Percentiles rank a stretch among this genome's conserved stretches.
Evolutionary conservation across 2,888 invertebrate species (phyloP).

Genomic region (Hydraecia micacea): DNA sequence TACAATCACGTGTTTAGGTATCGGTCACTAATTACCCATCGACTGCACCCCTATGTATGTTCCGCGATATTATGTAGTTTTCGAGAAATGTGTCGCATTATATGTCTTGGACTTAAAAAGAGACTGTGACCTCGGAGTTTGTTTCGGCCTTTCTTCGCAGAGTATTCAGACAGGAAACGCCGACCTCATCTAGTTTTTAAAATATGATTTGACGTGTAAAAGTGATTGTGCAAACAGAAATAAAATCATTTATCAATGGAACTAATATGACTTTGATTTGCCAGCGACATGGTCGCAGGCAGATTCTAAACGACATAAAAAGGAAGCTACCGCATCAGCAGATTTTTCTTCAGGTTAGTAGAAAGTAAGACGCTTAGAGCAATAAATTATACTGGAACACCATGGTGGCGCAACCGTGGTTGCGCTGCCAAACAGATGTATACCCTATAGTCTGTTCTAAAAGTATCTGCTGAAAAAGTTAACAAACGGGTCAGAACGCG

Average conservation of each 20-base stretch:
- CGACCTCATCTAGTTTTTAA: too few species aligned
- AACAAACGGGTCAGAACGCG: background rate
- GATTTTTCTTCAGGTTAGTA: conserved; percentile 80
- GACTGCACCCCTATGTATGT: too few species aligned
- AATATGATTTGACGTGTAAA: too few species aligned
- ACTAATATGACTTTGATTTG: conserved; percentile 56
- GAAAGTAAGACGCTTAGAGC: background rate
- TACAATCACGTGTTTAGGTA: too few species aligned
- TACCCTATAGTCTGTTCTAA: background rate
- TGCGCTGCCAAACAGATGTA: background rate
- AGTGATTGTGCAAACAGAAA: background rate
- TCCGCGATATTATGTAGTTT: too few species aligned
- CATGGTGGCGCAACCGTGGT: background rate
- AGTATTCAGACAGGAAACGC: too few species aligned
- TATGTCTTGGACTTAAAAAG: too few species aligned
- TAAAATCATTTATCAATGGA: background rate
- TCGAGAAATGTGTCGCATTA: too few species aligned
- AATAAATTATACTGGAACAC: background rate
- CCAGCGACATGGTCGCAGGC: conserved; percentile 84
- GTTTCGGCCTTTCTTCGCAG: too few species aligned
- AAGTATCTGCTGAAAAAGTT: background rate
- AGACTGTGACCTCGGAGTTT: too few species aligned
- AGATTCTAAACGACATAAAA: conserved; percentile 78
- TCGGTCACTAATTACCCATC: too few species aligned
- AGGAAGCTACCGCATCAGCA: conserved; percentile 76